Percentiles rank a stretch among this genome's conserved stretches.
Evolutionary conservation across 2,113 vertebrate genomes (phyloP).

Genomic region (Thalassarche chlororhynchos): DNA sequence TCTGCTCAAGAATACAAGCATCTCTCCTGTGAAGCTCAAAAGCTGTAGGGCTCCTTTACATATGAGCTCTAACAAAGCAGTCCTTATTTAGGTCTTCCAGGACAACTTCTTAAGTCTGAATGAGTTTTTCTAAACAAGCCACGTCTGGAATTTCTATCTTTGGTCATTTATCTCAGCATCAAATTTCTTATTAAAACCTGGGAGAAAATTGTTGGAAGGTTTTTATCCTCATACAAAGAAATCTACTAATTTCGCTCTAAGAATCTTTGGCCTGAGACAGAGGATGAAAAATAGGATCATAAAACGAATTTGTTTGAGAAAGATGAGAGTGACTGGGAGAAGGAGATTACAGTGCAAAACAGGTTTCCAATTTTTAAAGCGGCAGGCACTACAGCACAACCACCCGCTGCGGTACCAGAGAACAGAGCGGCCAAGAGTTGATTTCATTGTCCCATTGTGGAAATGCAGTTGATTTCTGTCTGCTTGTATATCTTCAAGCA

Average conservation of each 20-base stretch:
- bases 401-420: background rate
- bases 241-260: background rate
- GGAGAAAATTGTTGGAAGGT: background rate
- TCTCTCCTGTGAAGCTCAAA: background rate
- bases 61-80: background rate
- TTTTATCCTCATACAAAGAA: slow-evolving; percentile 3
- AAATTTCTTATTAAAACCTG: background rate
- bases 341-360: background rate
- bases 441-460: background rate
- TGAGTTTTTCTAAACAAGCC: background rate
- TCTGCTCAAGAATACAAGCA: background rate
- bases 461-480: background rate
- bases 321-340: background rate
- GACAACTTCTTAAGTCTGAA: background rate
- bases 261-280: background rate
- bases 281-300: background rate
- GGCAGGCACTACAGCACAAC: background rate
- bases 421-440: background rate
- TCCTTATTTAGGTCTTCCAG: background rate
- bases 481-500: background rate
- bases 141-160: background rate
- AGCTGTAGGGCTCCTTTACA: background rate
- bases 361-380: background rate
- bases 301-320: background rate
- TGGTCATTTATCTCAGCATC: background rate